Evolutionary conservation across 2,888 invertebrate species (phyloP), one percentile per base, ranked within the genome.

Genomic region (Pterostichus madidus): DNA sequence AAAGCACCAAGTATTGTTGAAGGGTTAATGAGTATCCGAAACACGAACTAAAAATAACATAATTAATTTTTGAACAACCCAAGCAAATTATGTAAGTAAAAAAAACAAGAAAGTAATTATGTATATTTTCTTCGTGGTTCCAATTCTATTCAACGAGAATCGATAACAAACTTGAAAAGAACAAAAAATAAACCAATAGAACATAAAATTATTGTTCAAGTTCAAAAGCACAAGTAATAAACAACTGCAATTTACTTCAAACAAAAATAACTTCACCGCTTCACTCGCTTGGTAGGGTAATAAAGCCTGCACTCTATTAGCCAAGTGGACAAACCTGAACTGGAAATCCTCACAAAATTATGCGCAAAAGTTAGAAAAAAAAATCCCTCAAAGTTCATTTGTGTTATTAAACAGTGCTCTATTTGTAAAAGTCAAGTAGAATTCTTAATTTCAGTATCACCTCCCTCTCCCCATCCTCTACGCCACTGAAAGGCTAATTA

Each of bases 341-440:
- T 24, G 24, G 24, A 24, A 24, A 49, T n/a, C 13, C 0, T 49
- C 49, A n/a, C 0, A 56, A 56, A 56, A 17, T 56, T 17, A 17
- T 10, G 15, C 56, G 56, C 1, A 32, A 64, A 64, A 35, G 0
- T 35, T 35, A 35, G 61, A 61, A 61, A 35, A 61, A 24, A 24
- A 24, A 24, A 24, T 24, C 24, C 3, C 24, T 24, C 24, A 24
- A 35, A 61, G 31, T 44, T 71, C 17, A 71, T 17, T 24, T 13
- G 31, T 5, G 59, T 8, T 59, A 24, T 59, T 17, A 17, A 10
- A 59, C 5, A 31, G 17, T 10, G 6, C 24, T 8, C 46, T 24
- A 71, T 71, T 71, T 71, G 24, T 71, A 39, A 39, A 71, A 71
- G 71, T 71, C 46, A 46, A 71, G 71, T 71, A 15, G 46, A 71